These are phyloP conservation scores for Seira musarum DNA, from an alignment of 2,888 invertebrate genomes.

Conservation along the genomic window DNA sequence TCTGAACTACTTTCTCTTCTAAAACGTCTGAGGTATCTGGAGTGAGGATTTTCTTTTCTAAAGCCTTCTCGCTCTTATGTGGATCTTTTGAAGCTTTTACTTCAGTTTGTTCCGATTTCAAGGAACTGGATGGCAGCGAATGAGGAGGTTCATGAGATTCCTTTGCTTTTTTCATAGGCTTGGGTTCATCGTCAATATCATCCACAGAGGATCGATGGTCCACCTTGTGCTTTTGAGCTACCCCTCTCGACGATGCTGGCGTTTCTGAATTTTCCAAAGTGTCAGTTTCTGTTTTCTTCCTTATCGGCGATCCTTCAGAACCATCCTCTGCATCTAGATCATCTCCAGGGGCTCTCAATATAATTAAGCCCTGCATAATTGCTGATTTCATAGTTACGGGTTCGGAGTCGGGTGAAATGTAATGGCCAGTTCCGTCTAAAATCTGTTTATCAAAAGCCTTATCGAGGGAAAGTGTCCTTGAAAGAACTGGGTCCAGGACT, in stretches of 20 bases:
- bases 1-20: no score
- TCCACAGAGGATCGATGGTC: neutral
- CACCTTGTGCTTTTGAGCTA: neutral
- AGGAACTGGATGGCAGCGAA: no score
- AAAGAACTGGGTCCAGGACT: slow-evolving; percentile 84
- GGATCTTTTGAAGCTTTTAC: no score
- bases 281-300: neutral
- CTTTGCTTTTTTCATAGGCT: neutral
- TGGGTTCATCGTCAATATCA: neutral
- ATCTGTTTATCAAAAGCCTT: slow-evolving; percentile 86
- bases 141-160: no score
- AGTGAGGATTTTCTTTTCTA: no score
- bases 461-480: slow-evolving; percentile 79
- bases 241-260: neutral
- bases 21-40: no score
- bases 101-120: no score
- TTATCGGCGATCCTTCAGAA: neutral
- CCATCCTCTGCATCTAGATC: neutral
- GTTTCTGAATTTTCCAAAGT: neutral
- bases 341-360: slow-evolving; percentile 73
- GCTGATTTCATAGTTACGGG: slow-evolving; percentile 72
- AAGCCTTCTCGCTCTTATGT: no score
- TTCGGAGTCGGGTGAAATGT: slow-evolving; percentile 72
- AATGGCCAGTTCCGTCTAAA: slow-evolving; percentile 85
- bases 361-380: slow-evolving; percentile 56